These are phyloP conservation scores for Macroglossus sobrinus DNA, from an alignment of 2,113 vertebrate genomes.

Conservation along the genomic window DNA sequence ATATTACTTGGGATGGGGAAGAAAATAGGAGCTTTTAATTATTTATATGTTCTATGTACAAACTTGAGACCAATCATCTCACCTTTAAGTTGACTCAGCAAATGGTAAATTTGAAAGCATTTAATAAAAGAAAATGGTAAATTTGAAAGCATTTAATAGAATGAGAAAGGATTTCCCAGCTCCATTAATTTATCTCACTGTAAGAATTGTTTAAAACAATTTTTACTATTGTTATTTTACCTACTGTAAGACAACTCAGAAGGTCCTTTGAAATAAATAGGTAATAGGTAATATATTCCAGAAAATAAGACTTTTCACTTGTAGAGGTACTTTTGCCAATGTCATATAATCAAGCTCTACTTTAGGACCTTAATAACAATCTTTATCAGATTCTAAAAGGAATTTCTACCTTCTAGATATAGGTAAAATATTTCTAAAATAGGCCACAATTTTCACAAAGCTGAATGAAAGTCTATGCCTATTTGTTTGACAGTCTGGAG, in stretches of 20 bases:
- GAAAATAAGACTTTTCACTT: neutral
- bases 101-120: neutral
- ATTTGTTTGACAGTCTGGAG: neutral
- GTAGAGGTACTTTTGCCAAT: neutral
- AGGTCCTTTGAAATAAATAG: slow-evolving; percentile 29
- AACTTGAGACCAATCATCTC: neutral
- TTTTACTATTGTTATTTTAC: slow-evolving; percentile 32
- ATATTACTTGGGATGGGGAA: neutral
- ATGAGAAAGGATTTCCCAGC: neutral
- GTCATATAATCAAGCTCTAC: neutral
- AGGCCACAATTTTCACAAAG: neutral
- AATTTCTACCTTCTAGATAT: slow-evolving; percentile 14
- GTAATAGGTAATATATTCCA: neutral
- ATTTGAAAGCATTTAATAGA: neutral
- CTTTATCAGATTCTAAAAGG: neutral
- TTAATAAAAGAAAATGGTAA: neutral
- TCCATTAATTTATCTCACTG: slow-evolving; percentile 7
- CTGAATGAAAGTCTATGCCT: neutral
- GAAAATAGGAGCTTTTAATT: neutral
- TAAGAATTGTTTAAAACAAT: slow-evolving; percentile 28
- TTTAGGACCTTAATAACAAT: neutral
- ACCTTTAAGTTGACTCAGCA: neutral
- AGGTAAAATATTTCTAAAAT: neutral
- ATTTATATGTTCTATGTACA: neutral
- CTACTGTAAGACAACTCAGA: neutral